Conservation (phyloP, 2,888 invertebrate species). For the Dastarcus helophoroides region DNA sequence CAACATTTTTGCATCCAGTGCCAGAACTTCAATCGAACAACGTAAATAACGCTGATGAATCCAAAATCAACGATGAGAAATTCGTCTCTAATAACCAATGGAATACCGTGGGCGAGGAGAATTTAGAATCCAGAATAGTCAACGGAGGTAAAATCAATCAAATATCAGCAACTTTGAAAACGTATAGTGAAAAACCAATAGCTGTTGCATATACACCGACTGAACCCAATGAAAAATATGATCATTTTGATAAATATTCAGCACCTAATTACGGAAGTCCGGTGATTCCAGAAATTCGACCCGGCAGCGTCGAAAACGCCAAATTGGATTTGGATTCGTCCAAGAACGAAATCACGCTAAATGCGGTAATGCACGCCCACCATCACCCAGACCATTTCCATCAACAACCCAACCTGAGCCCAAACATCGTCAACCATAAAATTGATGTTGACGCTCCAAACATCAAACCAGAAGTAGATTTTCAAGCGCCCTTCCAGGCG, state of each 20-base stretch:
- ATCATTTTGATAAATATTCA: slow-evolving; percentile 30
- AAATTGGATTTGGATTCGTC: slow-evolving; percentile 13
- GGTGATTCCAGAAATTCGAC: slow-evolving; percentile 40
- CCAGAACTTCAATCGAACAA: slow-evolving; percentile 32
- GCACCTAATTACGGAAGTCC: slow-evolving; percentile 39
- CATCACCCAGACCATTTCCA: slow-evolving; percentile 18
- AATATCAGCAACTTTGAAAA: slow-evolving; percentile 35
- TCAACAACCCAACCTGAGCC: slow-evolving; percentile 13
- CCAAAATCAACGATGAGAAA: slow-evolving; percentile 22
- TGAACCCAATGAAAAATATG: slow-evolving; percentile 27
- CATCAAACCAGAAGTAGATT: slow-evolving; percentile 41
- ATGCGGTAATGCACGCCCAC: slow-evolving; percentile 36
- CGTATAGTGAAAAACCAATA: slow-evolving; percentile 46
- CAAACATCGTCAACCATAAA: slow-evolving; percentile 11
- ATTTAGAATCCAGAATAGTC: slow-evolving; percentile 25
- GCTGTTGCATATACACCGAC: slow-evolving; percentile 56
- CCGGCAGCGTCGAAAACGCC: slow-evolving; percentile 22
- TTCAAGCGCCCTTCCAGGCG: slow-evolving; percentile 59
- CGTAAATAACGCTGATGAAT: slow-evolving; percentile 31
- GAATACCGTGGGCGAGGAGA: slow-evolving; percentile 32
- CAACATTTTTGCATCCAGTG: slow-evolving; percentile 30
- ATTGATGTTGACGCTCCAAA: slow-evolving; percentile 15
- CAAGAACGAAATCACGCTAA: slow-evolving; percentile 31
- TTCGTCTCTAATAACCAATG: slow-evolving; percentile 30
- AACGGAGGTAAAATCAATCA: slow-evolving; percentile 4